A percentile compares a stretch with the other conserved stretches of the same genome.
Evolutionary conservation across 2,797 vertebrate genomes (phyloP).

Genomic region (Falco concolor): DNA sequence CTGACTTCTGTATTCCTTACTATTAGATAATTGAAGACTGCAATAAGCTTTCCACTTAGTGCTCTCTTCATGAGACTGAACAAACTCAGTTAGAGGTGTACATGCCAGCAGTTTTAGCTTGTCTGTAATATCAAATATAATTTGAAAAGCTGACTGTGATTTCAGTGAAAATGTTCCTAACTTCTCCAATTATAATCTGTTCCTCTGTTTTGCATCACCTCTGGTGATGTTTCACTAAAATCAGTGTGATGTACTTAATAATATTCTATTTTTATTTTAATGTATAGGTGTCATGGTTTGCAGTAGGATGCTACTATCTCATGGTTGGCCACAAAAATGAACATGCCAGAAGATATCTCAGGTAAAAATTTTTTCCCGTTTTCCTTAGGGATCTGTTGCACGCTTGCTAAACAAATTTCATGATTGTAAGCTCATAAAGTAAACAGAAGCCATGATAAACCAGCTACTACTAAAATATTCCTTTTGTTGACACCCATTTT

Average conservation of each 20-base stretch:
- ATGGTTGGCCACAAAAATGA: conserved; percentile 99
- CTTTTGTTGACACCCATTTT: background rate
- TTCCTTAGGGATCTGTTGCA: background rate
- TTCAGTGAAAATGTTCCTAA: background rate
- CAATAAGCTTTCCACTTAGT: background rate
- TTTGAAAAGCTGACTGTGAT: background rate
- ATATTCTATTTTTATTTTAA: background rate
- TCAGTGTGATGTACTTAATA: background rate
- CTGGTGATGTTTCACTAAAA: background rate
- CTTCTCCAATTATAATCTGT: background rate
- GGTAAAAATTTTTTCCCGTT: conserved; percentile 70
- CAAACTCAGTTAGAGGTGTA: background rate
- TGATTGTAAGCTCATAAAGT: background rate
- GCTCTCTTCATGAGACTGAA: background rate
- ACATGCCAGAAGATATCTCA: conserved; percentile 93
- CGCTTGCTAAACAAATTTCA: background rate
- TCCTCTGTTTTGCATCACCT: background rate
- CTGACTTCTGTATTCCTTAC: background rate
- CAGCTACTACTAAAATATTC: background rate
- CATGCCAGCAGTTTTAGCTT: background rate
- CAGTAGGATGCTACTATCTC: conserved; percentile 97
- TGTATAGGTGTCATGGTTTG: conserved; percentile 89
- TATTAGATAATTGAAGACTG: background rate
- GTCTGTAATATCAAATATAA: background rate
- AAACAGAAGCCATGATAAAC: background rate